Evolutionary conservation across 2,113 vertebrate species (phyloP), one percentile per base, ranked within the genome.

Genomic region (Callocephalon fimbriatum): DNA sequence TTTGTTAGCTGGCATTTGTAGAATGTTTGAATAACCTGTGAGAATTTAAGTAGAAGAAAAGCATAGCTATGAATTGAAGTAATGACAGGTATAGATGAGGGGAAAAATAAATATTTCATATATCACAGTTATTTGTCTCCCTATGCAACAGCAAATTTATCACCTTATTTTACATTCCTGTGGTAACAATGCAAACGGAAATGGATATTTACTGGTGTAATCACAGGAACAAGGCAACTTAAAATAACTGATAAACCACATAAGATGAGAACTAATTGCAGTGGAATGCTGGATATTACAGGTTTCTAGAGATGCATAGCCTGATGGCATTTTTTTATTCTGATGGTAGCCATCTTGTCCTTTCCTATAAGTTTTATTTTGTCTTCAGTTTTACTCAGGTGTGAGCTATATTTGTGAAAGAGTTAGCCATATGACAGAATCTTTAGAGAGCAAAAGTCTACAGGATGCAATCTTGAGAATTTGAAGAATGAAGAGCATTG

Each of bases 31-130:
- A 74, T 79, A 47, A 81, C 18, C 21, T 40, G 47, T 77, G 19
- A 9, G 6, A 74, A 93, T 93, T 84, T 78, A 87, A 94, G 88
- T 73, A 70, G 65, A 88, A 71, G 58, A 63, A 92, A 54, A 88
- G 5, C 3, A 27, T 58, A 77, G 42, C 88, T 7, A 81, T 75
- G 72, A 88, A 88, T 65, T 94, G 13, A 75, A 83, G 35, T 58
- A 73, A 84, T 75, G 45, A 48, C 45, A 47, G 18, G 53, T 53
- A 26, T 54, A 92, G 27, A 54, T 14, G 26, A 70, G 32, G n/a
- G 21, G 6, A 0, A 23, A 81, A 20, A 38, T 6, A n/a, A 22
- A 74, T n/a, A 8, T 7, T 73, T 91, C 6, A 54, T 42, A 2
- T 65, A 51, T 86, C 25, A 47, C n/a, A 32, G 37, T 86, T 77